Evolutionary conservation across 30 jellyfish, hydroid and myxozoan genomes (phyloP), one percentile per base, ranked within the genome.

Genomic region (Pelagia noctiluca): DNA sequence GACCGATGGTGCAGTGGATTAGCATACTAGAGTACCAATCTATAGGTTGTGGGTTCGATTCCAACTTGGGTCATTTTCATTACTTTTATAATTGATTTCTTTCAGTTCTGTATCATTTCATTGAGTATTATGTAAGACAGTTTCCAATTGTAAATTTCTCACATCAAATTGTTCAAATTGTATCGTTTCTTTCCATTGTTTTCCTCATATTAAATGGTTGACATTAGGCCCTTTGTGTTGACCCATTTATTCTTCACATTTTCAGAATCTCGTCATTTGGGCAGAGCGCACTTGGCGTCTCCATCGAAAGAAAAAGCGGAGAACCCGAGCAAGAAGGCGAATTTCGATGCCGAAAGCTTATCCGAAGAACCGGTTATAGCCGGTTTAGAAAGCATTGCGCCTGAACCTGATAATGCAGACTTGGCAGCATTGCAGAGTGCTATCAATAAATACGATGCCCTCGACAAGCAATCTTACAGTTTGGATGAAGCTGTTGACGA

Each of bases 381-480:
- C 16, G 68, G 68, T 3, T 19, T 52, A 19, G 68, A 52, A 19
- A 52, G 68, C 68, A 52, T 52, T 52, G 68, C 68, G 30, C 68
- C 68, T 3, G 68, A 52, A 3, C 84, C 76, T 1, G 50, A 49
- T 38, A 36, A 25, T 46, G 80, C 67, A 4, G 91, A 81, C 24
- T 57, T 81, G 8, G 77, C 84, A 0, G 91, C 84, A 2, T 50
- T 81, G 0, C 84, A 65, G 57, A 81, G 26, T 19, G 91, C 68
- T 19, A 57, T 81, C 84, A 81, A 48, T 49, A 70, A 76, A 3
- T 81, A 64, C 33, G 64, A 81, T 36, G 84, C 66, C 68, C 28
- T 19, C 28, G 77, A 30, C 24, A 7, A 63, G 28, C 29, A 63
- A 13, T 50, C 22, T 3, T 28, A 63, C 24, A 22, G 28, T 11